Conservation (phyloP, 2,888 invertebrate genomes). For the Catocala fraxini region DNA sequence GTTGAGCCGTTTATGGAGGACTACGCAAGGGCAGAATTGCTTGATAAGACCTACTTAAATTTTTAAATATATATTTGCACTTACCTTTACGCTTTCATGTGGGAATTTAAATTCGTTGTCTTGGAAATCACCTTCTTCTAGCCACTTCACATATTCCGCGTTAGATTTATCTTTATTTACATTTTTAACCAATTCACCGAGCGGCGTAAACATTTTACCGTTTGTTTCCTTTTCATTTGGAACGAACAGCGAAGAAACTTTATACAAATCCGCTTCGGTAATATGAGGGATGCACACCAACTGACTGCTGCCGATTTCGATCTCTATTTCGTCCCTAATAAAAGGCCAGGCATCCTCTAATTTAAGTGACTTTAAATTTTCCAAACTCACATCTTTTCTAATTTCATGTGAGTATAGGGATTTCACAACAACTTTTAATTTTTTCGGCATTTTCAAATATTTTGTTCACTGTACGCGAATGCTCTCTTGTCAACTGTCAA, state of each 20-base stretch:
- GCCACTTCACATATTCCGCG: conserved; percentile 73
- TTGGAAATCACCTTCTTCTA: conserved; percentile 72
- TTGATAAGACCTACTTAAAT: not conserved
- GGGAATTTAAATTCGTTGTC: conserved; percentile 81
- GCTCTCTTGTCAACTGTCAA: conserved; percentile 49
- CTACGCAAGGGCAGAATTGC: not conserved
- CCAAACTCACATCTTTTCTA: conserved; percentile 84
- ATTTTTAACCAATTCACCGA: conserved; percentile 78
- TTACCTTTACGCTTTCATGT: conserved; percentile 79
- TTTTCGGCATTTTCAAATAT: conserved; percentile 79
- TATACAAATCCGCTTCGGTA: conserved; percentile 83
- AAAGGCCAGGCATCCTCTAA: conserved; percentile 86
- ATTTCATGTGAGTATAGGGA: conserved; percentile 84
- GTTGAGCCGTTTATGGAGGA: not conserved
- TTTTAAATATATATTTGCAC: conserved; percentile 18
- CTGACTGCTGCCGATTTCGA: conserved; percentile 83
- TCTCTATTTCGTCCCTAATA: conserved; percentile 85
- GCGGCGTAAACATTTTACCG: conserved; percentile 82
- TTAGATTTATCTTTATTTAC: conserved; percentile 78
- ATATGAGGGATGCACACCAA: conserved; percentile 85
- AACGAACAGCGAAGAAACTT: conserved; percentile 82
- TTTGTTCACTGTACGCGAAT: conserved; percentile 31
- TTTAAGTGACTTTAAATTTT: conserved; percentile 78
- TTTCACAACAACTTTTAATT: conserved; percentile 83
- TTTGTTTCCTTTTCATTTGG: conserved; percentile 81